phyloP scores from a whole-genome alignment of 2,797 vertebrate genomes.

The Picus viridis region DNA sequence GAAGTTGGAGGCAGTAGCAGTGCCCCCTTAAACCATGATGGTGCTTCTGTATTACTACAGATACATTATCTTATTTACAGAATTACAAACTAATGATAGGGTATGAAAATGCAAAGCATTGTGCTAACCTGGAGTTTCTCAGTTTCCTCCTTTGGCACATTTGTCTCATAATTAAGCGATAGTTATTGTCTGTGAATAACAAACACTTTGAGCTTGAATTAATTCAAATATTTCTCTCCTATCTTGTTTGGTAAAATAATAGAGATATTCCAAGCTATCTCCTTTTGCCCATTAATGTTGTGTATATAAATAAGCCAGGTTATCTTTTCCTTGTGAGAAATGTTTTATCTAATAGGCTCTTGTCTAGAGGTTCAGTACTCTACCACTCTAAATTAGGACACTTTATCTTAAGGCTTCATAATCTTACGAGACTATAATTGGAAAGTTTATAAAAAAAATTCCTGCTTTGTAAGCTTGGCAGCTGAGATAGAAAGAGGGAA shows the following conservation, averaged over 20 bases:
- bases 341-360: constrained; percentile 81
- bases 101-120: constrained; percentile 11
- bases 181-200: constrained; percentile 64
- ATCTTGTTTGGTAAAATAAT: constrained; percentile 70
- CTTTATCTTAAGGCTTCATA: constrained; percentile 87
- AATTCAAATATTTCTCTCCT: constrained; percentile 63
- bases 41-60: constrained; percentile 58
- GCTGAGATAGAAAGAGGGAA: constrained; percentile 83
- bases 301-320: constrained; percentile 83
- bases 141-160: constrained; percentile 58
- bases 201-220: constrained; percentile 64
- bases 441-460: constrained; percentile 82
- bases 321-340: constrained; percentile 81
- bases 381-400: constrained; percentile 83
- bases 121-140: constrained; percentile 41
- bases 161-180: constrained; percentile 56
- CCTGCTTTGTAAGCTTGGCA: constrained; percentile 84
- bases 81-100: constrained; percentile 10
- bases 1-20: background rate
- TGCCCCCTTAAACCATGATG: background rate
- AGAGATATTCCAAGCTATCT: constrained; percentile 69
- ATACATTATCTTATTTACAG: constrained; percentile 62
- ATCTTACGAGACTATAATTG: constrained; percentile 87
- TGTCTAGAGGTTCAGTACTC: constrained; percentile 77
- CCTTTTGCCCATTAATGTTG: constrained; percentile 72